Percentiles rank a stretch among this genome's conserved stretches.
phyloP scores from a whole-genome alignment of 2,113 vertebrate genomes.

The Actinemys pallida region DNA sequence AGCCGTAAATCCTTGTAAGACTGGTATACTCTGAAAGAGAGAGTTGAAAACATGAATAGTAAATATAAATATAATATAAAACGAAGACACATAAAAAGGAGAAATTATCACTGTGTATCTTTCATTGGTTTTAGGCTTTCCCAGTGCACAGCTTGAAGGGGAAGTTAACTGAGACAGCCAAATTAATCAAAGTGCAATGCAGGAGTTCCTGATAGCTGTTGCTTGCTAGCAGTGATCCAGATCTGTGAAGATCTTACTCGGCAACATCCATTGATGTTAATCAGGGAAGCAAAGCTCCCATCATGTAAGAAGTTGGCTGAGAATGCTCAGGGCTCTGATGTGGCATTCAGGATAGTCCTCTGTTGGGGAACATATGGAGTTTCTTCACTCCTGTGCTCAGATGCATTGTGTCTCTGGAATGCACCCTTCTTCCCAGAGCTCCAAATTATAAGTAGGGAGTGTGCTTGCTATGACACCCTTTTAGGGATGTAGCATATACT shows the following conservation, averaged over 20 bases:
- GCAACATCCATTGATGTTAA: background rate
- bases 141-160: background rate
- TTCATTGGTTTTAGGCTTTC: slow-evolving; percentile 40
- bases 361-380: background rate
- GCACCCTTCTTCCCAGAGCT: background rate
- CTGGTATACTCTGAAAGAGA: background rate
- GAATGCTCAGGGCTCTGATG: background rate
- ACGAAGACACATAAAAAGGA: background rate
- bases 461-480: background rate
- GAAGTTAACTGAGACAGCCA: slow-evolving; percentile 1
- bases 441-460: background rate
- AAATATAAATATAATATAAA: background rate
- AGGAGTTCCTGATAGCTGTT: background rate
- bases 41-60: background rate
- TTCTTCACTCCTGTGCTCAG: background rate
- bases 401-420: background rate
- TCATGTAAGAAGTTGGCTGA: background rate
- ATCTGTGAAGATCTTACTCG: background rate
- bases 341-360: background rate
- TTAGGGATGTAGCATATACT: background rate
- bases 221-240: slow-evolving; percentile 4
- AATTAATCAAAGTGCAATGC: background rate
- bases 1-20: slow-evolving; percentile 47
- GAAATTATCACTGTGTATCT: slow-evolving; percentile 23
- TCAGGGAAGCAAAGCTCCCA: background rate